phyloP scores from a whole-genome alignment of 1,140 invertebrate genomes.

The Scaptomyza hsui region DNA sequence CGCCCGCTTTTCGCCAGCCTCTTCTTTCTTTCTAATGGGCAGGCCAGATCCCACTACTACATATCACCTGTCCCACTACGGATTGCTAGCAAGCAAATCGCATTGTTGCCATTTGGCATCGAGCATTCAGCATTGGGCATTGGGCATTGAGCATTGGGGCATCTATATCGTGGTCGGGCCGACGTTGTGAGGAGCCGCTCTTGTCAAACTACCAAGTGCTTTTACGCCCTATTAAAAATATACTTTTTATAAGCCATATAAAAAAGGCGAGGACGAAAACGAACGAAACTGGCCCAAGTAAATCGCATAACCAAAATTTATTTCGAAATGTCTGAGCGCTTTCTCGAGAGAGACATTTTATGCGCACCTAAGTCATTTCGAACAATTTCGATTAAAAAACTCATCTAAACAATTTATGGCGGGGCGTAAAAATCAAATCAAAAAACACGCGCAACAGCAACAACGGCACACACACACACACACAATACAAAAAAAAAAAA shows the following conservation, averaged over 20 bases:
- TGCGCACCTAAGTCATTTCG: constrained; percentile 83
- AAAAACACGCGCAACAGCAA: constrained; percentile 54
- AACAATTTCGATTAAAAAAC: constrained; percentile 84
- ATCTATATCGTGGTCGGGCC: not conserved
- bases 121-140: not conserved
- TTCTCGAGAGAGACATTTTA: constrained; percentile 76
- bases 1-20: not conserved
- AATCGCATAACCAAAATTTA: constrained; percentile 70
- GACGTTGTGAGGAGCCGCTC: constrained; percentile 6
- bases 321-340: constrained; percentile 43
- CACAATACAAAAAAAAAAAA: not conserved
- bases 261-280: constrained; percentile 46
- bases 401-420: constrained; percentile 84
- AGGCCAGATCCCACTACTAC: constrained; percentile 3
- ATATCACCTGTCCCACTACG: constrained; percentile 9
- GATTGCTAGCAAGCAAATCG: not conserved
- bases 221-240: constrained; percentile 83
- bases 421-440: constrained; percentile 83
- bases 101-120: constrained; percentile 1
- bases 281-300: constrained; percentile 42
- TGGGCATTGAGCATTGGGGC: not conserved
- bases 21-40: constrained; percentile 13
- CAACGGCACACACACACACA: too few relatives aligned
- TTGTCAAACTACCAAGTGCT: constrained; percentile 71
- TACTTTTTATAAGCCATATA: constrained; percentile 82